phyloP scores from a whole-genome alignment of 2,888 invertebrate species.

The Diploptera punctata region DNA sequence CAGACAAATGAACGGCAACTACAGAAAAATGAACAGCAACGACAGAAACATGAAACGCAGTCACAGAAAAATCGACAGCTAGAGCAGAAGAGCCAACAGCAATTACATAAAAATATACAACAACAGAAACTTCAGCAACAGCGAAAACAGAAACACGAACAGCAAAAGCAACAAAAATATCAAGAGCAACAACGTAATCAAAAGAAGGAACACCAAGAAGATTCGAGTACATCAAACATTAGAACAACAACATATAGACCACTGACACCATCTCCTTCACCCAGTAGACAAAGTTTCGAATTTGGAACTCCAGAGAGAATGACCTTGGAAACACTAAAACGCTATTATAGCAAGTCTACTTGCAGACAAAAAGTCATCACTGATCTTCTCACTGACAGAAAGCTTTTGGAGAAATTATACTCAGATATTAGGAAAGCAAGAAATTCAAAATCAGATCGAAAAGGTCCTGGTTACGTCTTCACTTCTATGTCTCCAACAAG shows the following conservation, averaged over 20 bases:
- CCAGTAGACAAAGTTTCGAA: conserved; percentile 51
- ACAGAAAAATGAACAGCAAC: too few species aligned
- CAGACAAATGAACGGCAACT: too few species aligned
- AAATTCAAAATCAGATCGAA: conserved; percentile 57
- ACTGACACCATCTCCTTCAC: conserved; percentile 35
- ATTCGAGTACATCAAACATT: neutral
- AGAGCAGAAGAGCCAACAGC: too few species aligned
- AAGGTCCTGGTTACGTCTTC: conserved; percentile 30
- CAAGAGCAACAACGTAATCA: too few species aligned
- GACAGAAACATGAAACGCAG: too few species aligned
- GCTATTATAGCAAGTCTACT: conserved; percentile 70
- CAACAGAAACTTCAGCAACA: too few species aligned
- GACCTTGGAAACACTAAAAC: conserved; percentile 68
- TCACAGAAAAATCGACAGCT: too few species aligned
- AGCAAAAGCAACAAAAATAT: too few species aligned
- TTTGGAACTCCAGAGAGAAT: conserved; percentile 65
- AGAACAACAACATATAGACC: conserved; percentile 35
- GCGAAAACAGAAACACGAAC: too few species aligned
- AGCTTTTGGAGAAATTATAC: conserved; percentile 73
- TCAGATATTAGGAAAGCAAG: conserved; percentile 74
- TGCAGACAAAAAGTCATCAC: conserved; percentile 74
- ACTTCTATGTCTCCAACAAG: neutral
- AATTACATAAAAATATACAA: too few species aligned
- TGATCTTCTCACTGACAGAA: conserved; percentile 74
- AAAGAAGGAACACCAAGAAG: too few species aligned